Base-by-base conservation (phyloP, 2,888 invertebrate species). In the Yponomeuta evonymella region DNA sequence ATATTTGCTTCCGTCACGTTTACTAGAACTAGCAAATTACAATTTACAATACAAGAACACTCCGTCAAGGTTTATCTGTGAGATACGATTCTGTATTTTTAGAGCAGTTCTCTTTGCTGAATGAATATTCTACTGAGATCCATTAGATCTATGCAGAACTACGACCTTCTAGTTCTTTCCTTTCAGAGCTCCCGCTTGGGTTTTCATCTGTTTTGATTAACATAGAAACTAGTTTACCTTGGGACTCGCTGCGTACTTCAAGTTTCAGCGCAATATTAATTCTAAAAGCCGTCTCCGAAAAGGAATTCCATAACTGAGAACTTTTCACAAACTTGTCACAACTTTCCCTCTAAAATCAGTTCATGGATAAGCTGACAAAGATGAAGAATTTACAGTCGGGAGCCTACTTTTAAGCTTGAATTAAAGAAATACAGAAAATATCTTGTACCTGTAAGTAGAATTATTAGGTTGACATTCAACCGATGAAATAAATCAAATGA, bases 151-250 rank as follows among this genome's bases (percentile, higher is more conserved):
- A 43, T 5, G 43, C 43, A 8, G 43, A 43, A 8, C 43, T 43
- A 43, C 43, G 43, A 43, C 43, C 15, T 58, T 58, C 51, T 58
- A 15, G 3, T 12, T 15, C 12, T 58, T 15, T 5, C 51, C 15
- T 15, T 58, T 58, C 51, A 15, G 8, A 6, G 15, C 51, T 15
- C 51, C 51, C 51, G 51, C 15, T 58, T 58, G 51, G 51, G 51
- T 58, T 58, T 58, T 58, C 51, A 58, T 58, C 51, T 58, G 51
- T 58, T 58, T 58, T 58, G 51, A 58, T 58, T 58, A 58, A 58
- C 51, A 58, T 58, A 58, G 51, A 58, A 58, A 58, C 51, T 58
- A 58, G 51, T 58, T 58, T 58, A 58, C 51, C 51, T 58, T 12
- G 15, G 15, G 51, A 58, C 51, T 58, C 51, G 51, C 51, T 58